Evolutionary conservation across 2,797 vertebrate species (phyloP).

Genomic region (Galago senegalensis): DNA sequence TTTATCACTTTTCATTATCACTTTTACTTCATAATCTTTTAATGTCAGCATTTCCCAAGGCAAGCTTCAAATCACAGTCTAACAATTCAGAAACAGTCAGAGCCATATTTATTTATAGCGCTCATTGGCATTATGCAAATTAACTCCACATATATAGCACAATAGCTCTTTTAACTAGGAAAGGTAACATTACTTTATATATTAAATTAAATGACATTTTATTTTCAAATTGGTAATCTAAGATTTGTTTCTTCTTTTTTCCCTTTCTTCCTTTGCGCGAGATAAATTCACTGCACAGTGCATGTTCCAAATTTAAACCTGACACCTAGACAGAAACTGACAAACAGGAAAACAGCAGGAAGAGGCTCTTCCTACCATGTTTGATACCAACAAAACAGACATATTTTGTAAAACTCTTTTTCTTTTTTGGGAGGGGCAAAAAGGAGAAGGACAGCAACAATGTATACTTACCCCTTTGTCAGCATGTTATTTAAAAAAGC

Average conservation of each 20-base stretch:
- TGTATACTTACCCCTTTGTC: conserved; percentile 42
- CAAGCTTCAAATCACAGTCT: conserved; percentile 51
- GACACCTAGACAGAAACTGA: conserved; percentile 83
- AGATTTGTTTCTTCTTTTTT: conserved; percentile 55
- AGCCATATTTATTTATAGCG: conserved; percentile 17
- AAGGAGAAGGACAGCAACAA: conserved; percentile 45
- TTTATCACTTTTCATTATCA: conserved; percentile 41
- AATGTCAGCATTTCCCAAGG: conserved; percentile 55
- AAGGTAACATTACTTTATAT: conserved; percentile 41
- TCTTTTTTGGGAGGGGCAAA: conserved; percentile 40
- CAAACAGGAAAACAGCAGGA: conserved; percentile 88
- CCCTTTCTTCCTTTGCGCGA: conserved; percentile 66
- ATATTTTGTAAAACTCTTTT: conserved; percentile 65
- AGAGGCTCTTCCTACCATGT: conserved; percentile 82
- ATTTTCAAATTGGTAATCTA: conserved; percentile 53
- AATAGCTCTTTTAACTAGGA: conserved; percentile 43
- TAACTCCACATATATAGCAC: neutral
- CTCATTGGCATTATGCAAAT: neutral
- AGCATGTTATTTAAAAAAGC: conserved; percentile 2
- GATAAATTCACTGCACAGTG: conserved; percentile 77
- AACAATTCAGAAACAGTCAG: conserved; percentile 55
- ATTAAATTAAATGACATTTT: conserved; percentile 60
- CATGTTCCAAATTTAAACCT: conserved; percentile 86
- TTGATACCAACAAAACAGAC: conserved; percentile 82
- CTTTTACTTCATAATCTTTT: conserved; percentile 32